These are phyloP conservation scores for Lordiphosa collinella DNA, from an alignment of 1,140 invertebrate genomes.

Conservation along the genomic window DNA sequence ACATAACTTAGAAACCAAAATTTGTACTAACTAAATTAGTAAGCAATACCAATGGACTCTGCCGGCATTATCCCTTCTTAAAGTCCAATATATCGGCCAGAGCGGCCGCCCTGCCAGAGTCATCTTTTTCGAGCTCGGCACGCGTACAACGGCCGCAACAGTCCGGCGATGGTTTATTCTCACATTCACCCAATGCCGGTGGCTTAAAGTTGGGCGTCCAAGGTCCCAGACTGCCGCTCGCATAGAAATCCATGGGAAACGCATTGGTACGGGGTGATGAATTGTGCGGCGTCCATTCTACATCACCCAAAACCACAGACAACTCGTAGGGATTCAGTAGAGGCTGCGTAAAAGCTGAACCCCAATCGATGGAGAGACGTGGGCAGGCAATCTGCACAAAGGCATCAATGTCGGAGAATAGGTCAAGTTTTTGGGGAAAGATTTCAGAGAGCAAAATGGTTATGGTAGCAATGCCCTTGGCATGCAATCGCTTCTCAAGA, in stretches of 20 bases:
- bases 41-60: constrained; percentile 42
- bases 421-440: constrained; percentile 93
- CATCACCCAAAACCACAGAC: constrained; percentile 89
- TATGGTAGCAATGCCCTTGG: constrained; percentile 85
- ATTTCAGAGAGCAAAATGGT: constrained; percentile 97
- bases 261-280: constrained; percentile 80
- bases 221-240: constrained; percentile 92
- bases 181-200: constrained; percentile 72
- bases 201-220: constrained; percentile 98
- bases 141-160: constrained; percentile 76
- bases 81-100: constrained; percentile 67
- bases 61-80: constrained; percentile 64
- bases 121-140: constrained; percentile 72
- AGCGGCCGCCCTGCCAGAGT: constrained; percentile 46
- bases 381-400: constrained; percentile 97
- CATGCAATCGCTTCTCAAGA: constrained; percentile 85
- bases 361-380: constrained; percentile 99
- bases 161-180: constrained; percentile 65
- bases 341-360: constrained; percentile 91
- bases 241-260: constrained; percentile 99
- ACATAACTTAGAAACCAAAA: constrained; percentile 51
- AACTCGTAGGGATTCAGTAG: constrained; percentile 98
- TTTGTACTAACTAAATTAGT: constrained; percentile 77
- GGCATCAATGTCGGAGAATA: constrained; percentile 91
- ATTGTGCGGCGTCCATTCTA: constrained; percentile 82